A percentile compares a stretch with the other conserved stretches of the same genome.
Evolutionary conservation across 1,140 invertebrate genomes (phyloP).

Genomic region (Acyrthosiphon pisum): DNA sequence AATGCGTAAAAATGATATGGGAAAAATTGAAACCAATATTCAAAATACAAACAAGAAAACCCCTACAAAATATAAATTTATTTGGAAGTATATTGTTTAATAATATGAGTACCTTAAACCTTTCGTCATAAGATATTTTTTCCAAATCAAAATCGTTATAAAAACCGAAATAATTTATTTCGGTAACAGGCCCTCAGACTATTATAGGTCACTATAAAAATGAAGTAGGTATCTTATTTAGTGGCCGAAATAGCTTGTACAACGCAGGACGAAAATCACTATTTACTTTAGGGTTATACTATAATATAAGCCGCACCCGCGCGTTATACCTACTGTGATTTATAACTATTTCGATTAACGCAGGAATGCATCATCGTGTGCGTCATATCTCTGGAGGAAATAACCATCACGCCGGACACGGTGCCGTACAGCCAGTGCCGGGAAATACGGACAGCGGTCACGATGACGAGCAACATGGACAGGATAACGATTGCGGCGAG

Average conservation of each 20-base stretch:
- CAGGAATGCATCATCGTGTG: conserved; percentile 92
- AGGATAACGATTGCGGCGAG: conserved; percentile 92
- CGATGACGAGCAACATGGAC: conserved; percentile 86
- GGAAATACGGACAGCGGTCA: conserved; percentile 84
- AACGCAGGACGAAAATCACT: too few relatives aligned
- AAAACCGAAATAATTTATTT: too few relatives aligned
- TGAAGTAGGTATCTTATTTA: neutral
- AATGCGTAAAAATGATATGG: too few relatives aligned
- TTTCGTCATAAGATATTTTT: neutral
- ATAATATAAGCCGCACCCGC: too few relatives aligned
- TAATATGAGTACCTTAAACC: neutral
- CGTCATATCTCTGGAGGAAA: conserved; percentile 86
- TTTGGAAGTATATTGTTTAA: neutral
- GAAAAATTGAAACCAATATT: neutral
- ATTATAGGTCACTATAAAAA: neutral
- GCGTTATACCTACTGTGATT: neutral
- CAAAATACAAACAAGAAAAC: neutral
- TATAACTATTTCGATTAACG: neutral
- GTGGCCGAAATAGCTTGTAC: too few relatives aligned
- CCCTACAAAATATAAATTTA: neutral
- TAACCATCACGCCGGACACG: conserved; percentile 81
- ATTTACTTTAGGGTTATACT: too few relatives aligned
- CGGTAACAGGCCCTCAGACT: neutral
- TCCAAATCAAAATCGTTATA: too few relatives aligned
- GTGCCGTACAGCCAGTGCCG: conserved; percentile 87